Evolutionary conservation across 2,113 vertebrate species (phyloP).

Genomic region (Triplophysa dalaica): DNA sequence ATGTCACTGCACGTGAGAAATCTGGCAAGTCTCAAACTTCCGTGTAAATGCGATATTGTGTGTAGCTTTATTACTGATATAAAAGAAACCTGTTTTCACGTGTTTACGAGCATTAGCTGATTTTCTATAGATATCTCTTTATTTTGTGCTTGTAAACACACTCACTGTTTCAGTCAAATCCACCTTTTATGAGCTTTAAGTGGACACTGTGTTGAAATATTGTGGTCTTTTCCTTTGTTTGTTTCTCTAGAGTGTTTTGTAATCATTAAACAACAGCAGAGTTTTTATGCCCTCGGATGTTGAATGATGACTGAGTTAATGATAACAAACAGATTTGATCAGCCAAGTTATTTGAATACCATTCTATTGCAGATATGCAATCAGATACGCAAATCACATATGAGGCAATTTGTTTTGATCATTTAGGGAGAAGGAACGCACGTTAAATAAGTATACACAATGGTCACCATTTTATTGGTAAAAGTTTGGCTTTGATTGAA

Average conservation of each 20-base stretch:
- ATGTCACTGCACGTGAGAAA: no score
- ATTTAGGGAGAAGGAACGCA: no score
- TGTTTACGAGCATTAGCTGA: no score
- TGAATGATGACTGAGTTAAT: conserved; percentile 15
- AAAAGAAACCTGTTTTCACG: no score
- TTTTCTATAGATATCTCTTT: no score
- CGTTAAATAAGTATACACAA: not conserved
- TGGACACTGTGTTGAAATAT: not conserved
- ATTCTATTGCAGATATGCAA: not conserved
- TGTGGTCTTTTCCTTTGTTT: not conserved
- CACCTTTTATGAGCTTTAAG: not conserved
- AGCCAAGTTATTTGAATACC: not conserved
- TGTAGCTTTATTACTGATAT: no score
- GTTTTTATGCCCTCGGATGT: not conserved
- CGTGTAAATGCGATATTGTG: no score
- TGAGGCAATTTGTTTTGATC: conserved; percentile 12
- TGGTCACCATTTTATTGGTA: not conserved
- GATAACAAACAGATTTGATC: conserved; percentile 27
- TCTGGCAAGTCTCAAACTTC: no score
- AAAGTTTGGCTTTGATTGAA: no score
- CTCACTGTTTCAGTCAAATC: conserved; percentile 1
- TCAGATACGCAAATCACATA: conserved; percentile 10
- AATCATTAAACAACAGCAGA: conserved; percentile 36
- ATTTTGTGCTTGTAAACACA: not conserved
- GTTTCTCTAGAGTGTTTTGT: conserved; percentile 15